phyloP scores from a whole-genome alignment of 2,888 invertebrate species.

The Drosophila longiperda region DNA sequence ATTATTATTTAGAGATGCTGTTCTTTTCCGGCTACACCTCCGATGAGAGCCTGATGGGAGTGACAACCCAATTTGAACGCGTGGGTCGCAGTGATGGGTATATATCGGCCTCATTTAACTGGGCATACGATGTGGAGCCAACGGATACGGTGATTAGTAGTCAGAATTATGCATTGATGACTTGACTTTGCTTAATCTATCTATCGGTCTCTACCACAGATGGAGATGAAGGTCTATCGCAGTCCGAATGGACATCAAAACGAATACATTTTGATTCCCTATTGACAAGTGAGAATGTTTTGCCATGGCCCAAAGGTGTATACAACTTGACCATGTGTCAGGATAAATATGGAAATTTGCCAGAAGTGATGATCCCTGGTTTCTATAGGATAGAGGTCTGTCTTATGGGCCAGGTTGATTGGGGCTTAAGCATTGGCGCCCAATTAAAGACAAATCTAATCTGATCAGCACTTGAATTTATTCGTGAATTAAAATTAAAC shows the following conservation, averaged over 20 bases:
- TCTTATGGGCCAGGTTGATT: neutral
- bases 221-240: neutral
- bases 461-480: neutral
- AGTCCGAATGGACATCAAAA: neutral
- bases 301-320: neutral
- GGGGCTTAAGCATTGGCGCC: neutral
- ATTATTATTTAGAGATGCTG: slow-evolving; percentile 7
- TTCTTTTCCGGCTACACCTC: neutral
- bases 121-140: neutral
- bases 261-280: neutral
- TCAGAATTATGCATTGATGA: neutral
- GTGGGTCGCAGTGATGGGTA: neutral
- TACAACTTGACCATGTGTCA: neutral
- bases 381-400: rapidly evolving
- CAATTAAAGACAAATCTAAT: neutral
- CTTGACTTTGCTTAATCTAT: neutral
- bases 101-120: neutral
- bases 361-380: neutral
- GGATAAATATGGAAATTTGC: neutral
- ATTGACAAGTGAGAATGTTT: neutral
- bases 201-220: neutral
- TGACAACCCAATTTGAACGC: neutral
- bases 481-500: neutral
- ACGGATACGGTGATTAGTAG: neutral
- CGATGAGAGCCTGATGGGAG: slow-evolving; percentile 7